Evolutionary conservation across 1,140 invertebrate genomes (phyloP), one percentile per base, ranked within the genome.

Genomic region (Zaprionus taronus): DNA sequence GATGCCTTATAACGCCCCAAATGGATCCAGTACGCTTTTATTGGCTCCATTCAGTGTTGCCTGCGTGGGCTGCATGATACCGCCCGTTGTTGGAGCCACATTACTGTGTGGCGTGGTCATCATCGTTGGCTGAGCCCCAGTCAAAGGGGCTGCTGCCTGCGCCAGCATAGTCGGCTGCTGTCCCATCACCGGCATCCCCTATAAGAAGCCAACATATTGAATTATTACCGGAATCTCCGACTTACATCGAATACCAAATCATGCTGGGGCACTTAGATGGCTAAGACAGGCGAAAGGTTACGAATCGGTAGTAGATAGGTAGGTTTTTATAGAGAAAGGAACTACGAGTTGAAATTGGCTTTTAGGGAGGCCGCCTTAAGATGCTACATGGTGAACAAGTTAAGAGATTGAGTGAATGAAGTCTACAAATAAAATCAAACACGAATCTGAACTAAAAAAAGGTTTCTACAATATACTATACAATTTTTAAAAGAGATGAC

Each of bases 161-260:
- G 79, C 80, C 91, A 92, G 67, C 77, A 81, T 82, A 69, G 60
- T 85, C 74, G 82, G 72, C 57, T 87, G 82, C 65, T 87, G 85
- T 34, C 85, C 81, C 85, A 93, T 93, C 84, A 91, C 86, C 80
- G 92, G 91, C 91, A 93, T 93, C 55, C 92, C 92, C 91, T 93
- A 92, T 49, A 83, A 81, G 26, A 44, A 44, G 15, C 20, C 22
- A 62, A 74, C 73, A 72, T 69, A 31, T 38, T 49, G 28, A 57
- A 79, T 77, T 73, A 87, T 63, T 9, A 41, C 38, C 36, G 61
- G 55, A 70, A 28, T 38, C 51, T 1, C 36, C 3, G 24, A 7
- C 7, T 47, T 17, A 47, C n/a, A 47, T 51, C n/a, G n/a, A 62
- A 61, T 60, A 55, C 53, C 53, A 73, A 68, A 41, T 76, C 84